A percentile compares a stretch with the other conserved stretches of the same genome.
Evolutionary conservation across 2,888 invertebrate genomes (phyloP).

Genomic region (Cerastis leucographa): DNA sequence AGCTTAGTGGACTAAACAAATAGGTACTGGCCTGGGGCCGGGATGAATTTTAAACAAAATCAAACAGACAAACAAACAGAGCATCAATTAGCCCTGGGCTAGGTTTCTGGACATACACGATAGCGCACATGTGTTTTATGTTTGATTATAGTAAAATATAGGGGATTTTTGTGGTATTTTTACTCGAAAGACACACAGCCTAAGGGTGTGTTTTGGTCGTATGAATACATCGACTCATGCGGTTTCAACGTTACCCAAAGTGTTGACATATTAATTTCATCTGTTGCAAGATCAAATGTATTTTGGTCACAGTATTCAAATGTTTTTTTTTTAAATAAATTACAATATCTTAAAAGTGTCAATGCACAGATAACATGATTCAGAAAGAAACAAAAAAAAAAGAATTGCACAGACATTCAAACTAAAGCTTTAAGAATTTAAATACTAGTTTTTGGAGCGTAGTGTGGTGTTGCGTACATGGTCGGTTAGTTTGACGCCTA

Average conservation of each 20-base stretch:
- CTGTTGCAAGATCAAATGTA: background rate
- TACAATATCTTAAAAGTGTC: too few species aligned
- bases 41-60: conserved; percentile 82
- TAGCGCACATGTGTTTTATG: conserved; percentile 72
- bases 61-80: conserved; percentile 76
- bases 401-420: background rate
- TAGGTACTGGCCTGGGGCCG: conserved; percentile 74
- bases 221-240: background rate
- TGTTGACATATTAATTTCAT: background rate
- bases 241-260: background rate
- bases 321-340: too few species aligned
- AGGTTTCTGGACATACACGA: conserved; percentile 74
- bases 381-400: too few species aligned
- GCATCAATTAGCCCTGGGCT: conserved; percentile 85
- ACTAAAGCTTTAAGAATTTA: background rate
- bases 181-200: conserved; percentile 12
- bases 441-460: background rate
- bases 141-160: conserved; percentile 64
- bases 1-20: conserved; percentile 81
- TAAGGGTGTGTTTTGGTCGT: background rate
- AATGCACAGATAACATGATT: too few species aligned
- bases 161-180: conserved; percentile 16
- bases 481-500: too few species aligned
- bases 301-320: background rate
- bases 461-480: too few species aligned